These are phyloP conservation scores for Kuschelorhynchus macadamiae DNA, from an alignment of 2,888 invertebrate genomes.

Conservation along the genomic window DNA sequence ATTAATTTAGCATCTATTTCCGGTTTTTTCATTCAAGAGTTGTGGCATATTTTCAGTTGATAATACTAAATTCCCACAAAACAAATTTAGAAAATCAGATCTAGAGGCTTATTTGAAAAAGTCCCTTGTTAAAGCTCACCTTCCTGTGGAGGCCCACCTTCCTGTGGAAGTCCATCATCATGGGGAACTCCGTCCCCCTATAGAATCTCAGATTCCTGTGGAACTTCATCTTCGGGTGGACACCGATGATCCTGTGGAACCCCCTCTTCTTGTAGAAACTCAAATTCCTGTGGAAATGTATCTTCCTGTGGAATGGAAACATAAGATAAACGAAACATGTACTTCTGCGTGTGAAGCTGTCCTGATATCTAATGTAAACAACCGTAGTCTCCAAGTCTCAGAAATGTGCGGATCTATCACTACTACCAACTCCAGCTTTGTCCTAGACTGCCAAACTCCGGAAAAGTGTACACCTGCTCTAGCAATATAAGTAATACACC, in stretches of 20 bases:
- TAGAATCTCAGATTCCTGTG: too few species aligned
- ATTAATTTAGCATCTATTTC: too few species aligned
- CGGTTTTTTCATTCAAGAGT: background rate
- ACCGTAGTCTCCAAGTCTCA: too few species aligned
- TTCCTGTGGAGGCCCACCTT: constrained; percentile 18
- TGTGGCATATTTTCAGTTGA: constrained; percentile 16
- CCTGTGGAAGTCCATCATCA: constrained; percentile 5
- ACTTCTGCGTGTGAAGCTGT: constrained; percentile 19
- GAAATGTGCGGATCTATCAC: too few species aligned
- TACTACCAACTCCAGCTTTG: too few species aligned
- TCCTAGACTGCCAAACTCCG: background rate
- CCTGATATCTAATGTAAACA: too few species aligned
- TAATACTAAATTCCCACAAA: constrained; percentile 12
- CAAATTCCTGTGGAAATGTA: constrained; percentile 23
- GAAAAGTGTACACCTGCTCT: background rate
- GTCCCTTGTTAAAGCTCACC: too few species aligned
- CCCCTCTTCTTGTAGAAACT: too few species aligned
- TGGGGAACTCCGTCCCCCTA: too few species aligned
- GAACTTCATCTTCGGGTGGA: constrained; percentile 18
- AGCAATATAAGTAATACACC: constrained; percentile 1
- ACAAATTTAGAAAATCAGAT: constrained; percentile 12
- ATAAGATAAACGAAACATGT: constrained; percentile 9
- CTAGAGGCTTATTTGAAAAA: constrained; percentile 20
- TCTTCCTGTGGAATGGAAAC: constrained; percentile 4
- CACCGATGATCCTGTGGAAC: constrained; percentile 7